Conservation (phyloP, 2,888 invertebrate species). For the Diplolepis rosae region DNA sequence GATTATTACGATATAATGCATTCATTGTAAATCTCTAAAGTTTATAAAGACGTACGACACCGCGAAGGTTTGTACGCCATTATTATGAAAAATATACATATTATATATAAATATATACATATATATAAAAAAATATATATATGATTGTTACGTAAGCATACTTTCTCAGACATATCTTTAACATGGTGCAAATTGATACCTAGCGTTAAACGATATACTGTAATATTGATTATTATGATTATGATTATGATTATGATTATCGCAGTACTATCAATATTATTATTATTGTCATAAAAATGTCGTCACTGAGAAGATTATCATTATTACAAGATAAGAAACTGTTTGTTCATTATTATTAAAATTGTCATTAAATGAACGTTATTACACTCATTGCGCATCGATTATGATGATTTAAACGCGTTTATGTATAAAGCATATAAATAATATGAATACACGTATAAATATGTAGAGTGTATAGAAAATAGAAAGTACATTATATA, state of each 20-base stretch:
- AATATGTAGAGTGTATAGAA: conserved; percentile 38
- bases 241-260: conserved; percentile 26
- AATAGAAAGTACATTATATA: conserved; percentile 16
- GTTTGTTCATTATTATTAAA: conserved; percentile 14
- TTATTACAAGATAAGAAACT: conserved; percentile 5
- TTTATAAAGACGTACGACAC: conserved; percentile 29
- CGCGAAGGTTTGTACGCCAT: conserved; percentile 29
- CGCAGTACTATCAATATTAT: conserved; percentile 24
- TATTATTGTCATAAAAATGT: conserved; percentile 6
- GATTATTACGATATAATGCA: conserved; percentile 27
- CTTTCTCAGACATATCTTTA: conserved; percentile 43
- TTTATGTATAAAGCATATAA: conserved; percentile 36
- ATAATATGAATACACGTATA: conserved; percentile 32
- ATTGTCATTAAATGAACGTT: conserved; percentile 22
- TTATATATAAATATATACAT: conserved; percentile 36
- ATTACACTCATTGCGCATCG: conserved; percentile 19
- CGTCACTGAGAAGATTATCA: conserved; percentile 9
- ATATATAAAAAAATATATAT: conserved; percentile 25
- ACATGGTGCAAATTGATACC: conserved; percentile 40
- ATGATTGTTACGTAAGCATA: conserved; percentile 34
- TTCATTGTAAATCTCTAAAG: conserved; percentile 31
- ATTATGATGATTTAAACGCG: conserved; percentile 7
- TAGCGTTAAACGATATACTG: conserved; percentile 33
- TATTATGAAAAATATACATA: conserved; percentile 32
- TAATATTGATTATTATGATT: conserved; percentile 27